Evolutionary conservation across 2,113 vertebrate species (phyloP).

Genomic region (Natator depressus): DNA sequence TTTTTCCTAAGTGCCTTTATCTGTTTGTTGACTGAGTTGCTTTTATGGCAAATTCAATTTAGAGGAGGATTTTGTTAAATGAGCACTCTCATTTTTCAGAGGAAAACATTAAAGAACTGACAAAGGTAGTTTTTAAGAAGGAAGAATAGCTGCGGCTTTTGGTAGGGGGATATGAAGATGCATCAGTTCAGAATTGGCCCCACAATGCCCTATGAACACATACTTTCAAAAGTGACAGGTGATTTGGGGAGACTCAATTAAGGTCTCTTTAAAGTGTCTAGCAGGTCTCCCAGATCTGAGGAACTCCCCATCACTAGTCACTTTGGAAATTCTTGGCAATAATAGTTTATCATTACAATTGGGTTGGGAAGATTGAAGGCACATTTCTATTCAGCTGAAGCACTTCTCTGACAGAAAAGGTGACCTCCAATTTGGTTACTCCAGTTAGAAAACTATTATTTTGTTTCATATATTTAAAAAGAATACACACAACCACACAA

Average conservation of each 20-base stretch:
- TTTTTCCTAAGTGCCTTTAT: background rate
- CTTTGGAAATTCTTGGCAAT: rapidly evolving
- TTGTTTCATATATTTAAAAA: background rate
- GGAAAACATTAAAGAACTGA: background rate
- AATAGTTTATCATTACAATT: rapidly evolving
- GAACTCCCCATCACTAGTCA: background rate
- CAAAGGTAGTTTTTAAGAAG: background rate
- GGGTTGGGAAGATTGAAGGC: background rate
- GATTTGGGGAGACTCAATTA: background rate
- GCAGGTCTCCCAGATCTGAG: background rate
- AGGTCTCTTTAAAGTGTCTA: background rate
- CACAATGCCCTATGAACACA: background rate
- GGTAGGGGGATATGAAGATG: background rate
- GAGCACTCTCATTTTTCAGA: background rate
- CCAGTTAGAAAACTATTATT: background rate
- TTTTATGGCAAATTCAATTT: background rate
- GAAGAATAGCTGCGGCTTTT: background rate
- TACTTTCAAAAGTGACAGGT: background rate
- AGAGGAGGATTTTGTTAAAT: background rate
- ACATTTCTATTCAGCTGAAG: background rate
- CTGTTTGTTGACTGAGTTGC: constrained; percentile 14
- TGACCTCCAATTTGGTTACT: background rate
- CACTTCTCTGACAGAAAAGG: background rate
- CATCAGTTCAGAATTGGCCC: background rate
- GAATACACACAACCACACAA: background rate